Evolutionary conservation across 2,797 vertebrate genomes (phyloP), one percentile per base, ranked within the genome.

Genomic region (Novumbra hubbsi): DNA sequence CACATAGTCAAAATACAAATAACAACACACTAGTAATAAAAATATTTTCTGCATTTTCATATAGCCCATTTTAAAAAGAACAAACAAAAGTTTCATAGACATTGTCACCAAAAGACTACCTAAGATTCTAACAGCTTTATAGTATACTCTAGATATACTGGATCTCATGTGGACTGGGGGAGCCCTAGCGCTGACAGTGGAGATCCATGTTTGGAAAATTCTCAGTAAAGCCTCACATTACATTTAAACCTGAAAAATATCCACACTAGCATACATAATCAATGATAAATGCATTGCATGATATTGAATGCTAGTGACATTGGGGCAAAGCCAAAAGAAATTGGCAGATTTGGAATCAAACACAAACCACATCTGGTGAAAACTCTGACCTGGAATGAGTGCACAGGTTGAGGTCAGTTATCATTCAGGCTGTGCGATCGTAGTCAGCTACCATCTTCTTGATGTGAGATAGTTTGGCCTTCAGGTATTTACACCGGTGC

Each of bases 361-460:
- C 55, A 5, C 63, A 32, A 65, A 34, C 63, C 27, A 45, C 32
- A 55, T 14, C 45, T 11, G 15, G 41, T 34, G 38, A 7, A 27
- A 70, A 78, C 60, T 21, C 5, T 48, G 32, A 48, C 17, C 4
- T 11, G 11, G 19, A 41, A 24, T 19, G 4, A 38, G 32, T 34
- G 45, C 21, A 30, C 55, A 38, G 70, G 30, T 14, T 24, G 70
- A n/a, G 2, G 4, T 67, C 38, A 60, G 30, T 19, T 32, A 62
- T 0, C 0, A 24, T 38, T 92, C 84, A 94, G 72, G 78, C 78
- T 48, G 67, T 72, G 70, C 76, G 88, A 75, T 96, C 94, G 12
- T 89, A 97, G 50, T 96, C 90, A 27, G 90, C 91, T 71, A 98
- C 96, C 95, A 90, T 94, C 86, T 87, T 92, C 89, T 98, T 98